phyloP scores from a whole-genome alignment of 2,888 invertebrate species.

The Hydraecia micacea region DNA sequence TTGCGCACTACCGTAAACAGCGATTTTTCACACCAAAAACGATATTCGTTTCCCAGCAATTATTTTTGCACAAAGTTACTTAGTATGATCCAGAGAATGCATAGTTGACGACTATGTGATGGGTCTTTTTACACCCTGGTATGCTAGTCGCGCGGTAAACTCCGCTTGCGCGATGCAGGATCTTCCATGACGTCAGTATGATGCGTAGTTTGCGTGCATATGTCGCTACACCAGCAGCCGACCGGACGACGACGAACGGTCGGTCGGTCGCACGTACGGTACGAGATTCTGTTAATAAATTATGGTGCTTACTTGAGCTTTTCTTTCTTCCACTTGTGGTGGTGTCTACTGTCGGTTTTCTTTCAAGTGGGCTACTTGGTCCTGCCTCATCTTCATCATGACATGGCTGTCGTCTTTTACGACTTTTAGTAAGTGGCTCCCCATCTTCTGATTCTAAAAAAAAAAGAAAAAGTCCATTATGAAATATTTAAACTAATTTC shows the following conservation, averaged over 20 bases:
- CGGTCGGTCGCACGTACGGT: neutral
- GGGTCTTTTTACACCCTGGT: too few relatives aligned
- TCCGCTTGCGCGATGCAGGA: neutral
- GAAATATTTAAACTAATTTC: neutral
- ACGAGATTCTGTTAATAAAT: neutral
- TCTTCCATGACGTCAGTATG: neutral
- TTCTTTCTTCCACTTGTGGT: neutral
- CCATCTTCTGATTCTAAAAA: neutral
- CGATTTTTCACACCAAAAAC: neutral
- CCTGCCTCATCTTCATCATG: neutral
- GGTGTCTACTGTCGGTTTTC: neutral
- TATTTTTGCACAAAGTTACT: neutral
- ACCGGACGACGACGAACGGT: neutral
- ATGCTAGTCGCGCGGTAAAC: neutral
- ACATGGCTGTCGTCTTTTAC: constrained; percentile 1
- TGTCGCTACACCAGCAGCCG: neutral
- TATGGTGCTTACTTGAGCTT: constrained; percentile 1
- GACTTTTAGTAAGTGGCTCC: neutral
- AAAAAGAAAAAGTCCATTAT: neutral
- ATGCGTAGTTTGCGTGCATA: too few relatives aligned
- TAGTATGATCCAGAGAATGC: neutral
- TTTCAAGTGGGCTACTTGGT: neutral
- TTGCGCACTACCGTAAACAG: too few relatives aligned
- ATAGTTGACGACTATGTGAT: neutral
- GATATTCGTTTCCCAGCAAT: neutral